Base-by-base conservation (phyloP, 2,113 vertebrate species). In the Pelecanus crispus region DNA sequence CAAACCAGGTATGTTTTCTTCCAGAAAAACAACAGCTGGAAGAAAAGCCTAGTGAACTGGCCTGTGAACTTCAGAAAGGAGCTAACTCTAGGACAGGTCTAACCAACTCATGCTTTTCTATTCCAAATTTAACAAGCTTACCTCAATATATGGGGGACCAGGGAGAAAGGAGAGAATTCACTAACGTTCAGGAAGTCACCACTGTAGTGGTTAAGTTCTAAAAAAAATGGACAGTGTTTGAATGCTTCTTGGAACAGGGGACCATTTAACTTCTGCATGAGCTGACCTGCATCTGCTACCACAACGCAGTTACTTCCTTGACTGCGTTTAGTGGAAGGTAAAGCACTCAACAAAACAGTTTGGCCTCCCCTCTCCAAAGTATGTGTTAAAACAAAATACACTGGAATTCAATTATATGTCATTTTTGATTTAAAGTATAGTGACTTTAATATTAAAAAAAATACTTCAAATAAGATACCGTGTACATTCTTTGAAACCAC, bases 381-480 rank as follows among this genome's bases (percentile, higher is more conserved):
- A 44, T 19, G 32, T 19, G 10, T 61, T 68, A 28, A 83, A 94
- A 77, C 36, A 75, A 82, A 93, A 91, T 92, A 81, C 95, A 95
- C 94, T 96, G 94, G 96, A 95, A 81, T 83, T 93, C 81, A 59
- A 21, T 47, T 65, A 52, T 1, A 0, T 63, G 59, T 65, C 25
- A 49, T 17, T 83, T 95, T 72, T 92, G 31, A 84, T 31, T 86
- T 85, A 80, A 95, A 92, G 63, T 63, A 81, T 49, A 72, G 15
- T 32, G 40, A 91, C 81, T 72, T 84, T 45, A 95, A 53, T 90
- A 97, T 96, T 95, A 96, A 97, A 97, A 6, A 78, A 75, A 6
- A 31, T 34, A 49, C 24, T 87, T 93, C 28, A 55, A 65, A 9
- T 44, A 56, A 89, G 59, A 8, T 56, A 9, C 2, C 56, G 70